phyloP scores from a whole-genome alignment of 2,113 vertebrate genomes.

The Seriola aureovittata region DNA sequence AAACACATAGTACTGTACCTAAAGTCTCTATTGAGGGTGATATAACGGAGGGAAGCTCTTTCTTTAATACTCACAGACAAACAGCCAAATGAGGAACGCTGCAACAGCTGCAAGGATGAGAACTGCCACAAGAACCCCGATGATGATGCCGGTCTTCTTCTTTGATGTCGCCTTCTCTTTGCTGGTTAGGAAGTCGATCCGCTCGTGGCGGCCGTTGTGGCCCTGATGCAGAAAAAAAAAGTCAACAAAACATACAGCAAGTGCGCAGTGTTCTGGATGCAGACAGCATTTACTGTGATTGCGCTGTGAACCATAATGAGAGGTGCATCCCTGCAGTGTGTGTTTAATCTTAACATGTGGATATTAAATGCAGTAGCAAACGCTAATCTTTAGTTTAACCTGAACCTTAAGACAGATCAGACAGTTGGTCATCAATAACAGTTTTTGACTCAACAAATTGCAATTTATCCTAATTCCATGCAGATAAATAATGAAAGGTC shows the following conservation, averaged over 20 bases:
- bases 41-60: background rate
- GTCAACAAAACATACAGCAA: background rate
- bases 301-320: background rate
- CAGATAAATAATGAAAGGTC: background rate
- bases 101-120: constrained; percentile 71
- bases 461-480: background rate
- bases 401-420: too few species aligned
- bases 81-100: constrained; percentile 82
- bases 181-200: constrained; percentile 71
- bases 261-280: background rate
- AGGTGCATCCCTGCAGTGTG: background rate
- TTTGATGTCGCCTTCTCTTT: constrained; percentile 64
- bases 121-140: constrained; percentile 70
- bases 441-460: background rate
- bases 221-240: constrained; percentile 49
- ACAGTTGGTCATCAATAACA: background rate
- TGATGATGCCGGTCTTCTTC: constrained; percentile 51
- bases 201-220: constrained; percentile 66
- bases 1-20: background rate
- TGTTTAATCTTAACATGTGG: background rate
- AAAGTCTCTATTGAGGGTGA: background rate
- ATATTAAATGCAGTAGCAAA: background rate
- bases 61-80: constrained; percentile 74
- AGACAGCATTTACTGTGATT: constrained; percentile 6
- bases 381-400: too few species aligned